Evolutionary conservation across 2,888 invertebrate genomes (phyloP).

Genomic region (Rosalia funebris): DNA sequence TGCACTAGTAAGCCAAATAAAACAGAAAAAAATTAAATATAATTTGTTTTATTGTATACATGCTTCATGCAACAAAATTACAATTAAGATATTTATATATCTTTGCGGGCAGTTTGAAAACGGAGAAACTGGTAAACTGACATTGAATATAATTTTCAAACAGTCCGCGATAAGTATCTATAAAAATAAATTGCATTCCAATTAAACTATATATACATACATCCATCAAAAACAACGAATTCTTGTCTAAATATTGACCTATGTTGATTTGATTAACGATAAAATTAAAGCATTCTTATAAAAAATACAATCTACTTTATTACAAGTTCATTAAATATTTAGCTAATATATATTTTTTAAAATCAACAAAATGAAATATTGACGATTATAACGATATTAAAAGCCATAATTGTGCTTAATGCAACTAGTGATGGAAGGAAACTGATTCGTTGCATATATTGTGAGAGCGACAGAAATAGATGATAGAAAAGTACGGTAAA

Average conservation of each 20-base stretch:
- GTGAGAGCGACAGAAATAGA: constrained; percentile 2
- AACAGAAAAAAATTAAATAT: constrained; percentile 37
- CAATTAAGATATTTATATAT: constrained; percentile 22
- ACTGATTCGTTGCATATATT: constrained; percentile 5
- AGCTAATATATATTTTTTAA: constrained; percentile 36
- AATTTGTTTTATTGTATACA: constrained; percentile 38
- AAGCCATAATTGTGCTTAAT: constrained; percentile 34
- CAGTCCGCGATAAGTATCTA: constrained; percentile 1
- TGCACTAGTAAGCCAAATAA: constrained; percentile 38
- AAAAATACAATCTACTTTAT: constrained; percentile 29
- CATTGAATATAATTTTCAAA: constrained; percentile 8
- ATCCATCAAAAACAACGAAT: constrained; percentile 33
- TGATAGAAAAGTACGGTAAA: constrained; percentile 7
- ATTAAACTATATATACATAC: constrained; percentile 33
- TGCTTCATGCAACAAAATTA: constrained; percentile 39
- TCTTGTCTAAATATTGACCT: constrained; percentile 26
- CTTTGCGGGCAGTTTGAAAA: constrained; percentile 19
- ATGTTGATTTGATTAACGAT: constrained; percentile 18
- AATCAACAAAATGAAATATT: constrained; percentile 32
- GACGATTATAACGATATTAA: constrained; percentile 17
- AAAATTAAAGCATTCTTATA: constrained; percentile 31
- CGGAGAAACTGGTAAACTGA: not conserved
- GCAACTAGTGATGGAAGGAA: constrained; percentile 36
- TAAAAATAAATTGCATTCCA: constrained; percentile 24
- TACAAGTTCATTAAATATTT: constrained; percentile 34